phyloP scores from a whole-genome alignment of 2,113 vertebrate species.

The Marmota flaviventris region DNA sequence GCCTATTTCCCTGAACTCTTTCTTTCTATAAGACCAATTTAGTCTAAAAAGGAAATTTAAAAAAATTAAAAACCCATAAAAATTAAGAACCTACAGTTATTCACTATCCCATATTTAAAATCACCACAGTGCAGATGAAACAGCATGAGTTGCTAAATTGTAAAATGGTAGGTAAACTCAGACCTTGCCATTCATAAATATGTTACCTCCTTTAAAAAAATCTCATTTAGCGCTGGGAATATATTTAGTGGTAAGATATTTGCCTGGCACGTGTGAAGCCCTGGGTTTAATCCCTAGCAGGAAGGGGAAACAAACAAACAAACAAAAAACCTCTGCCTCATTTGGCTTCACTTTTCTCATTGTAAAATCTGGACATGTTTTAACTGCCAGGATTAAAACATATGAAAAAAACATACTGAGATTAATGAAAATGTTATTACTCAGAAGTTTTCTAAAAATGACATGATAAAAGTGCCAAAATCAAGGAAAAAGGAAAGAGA shows the following conservation, averaged over 20 bases:
- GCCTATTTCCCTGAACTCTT: background rate
- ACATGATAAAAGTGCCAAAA: slow-evolving; percentile 47
- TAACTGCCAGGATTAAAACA: slow-evolving; percentile 37
- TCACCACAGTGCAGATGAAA: slow-evolving; percentile 39
- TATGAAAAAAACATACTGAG: slow-evolving; percentile 27
- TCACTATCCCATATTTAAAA: slow-evolving; percentile 30
- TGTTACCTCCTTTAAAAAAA: slow-evolving; percentile 40
- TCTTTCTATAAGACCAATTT: background rate
- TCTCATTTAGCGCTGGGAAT: background rate
- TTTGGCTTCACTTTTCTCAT: slow-evolving; percentile 28
- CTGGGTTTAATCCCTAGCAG: background rate
- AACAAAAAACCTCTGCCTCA: background rate
- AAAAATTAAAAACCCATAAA: slow-evolving; percentile 31
- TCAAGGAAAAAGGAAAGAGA: background rate
- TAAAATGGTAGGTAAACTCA: slow-evolving; percentile 22
- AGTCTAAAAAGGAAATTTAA: background rate
- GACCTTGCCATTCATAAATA: background rate
- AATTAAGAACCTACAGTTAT: slow-evolving; percentile 17
- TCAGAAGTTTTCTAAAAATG: slow-evolving; percentile 37
- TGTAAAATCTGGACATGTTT: slow-evolving; percentile 56
- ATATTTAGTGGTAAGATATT: background rate
- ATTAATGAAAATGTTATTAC: slow-evolving; percentile 37
- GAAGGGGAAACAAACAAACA: background rate
- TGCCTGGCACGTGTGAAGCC: background rate
- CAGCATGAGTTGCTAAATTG: background rate